These are phyloP conservation scores for Struthidea cinerea DNA, from an alignment of 2,113 vertebrate genomes.

Conservation along the genomic window DNA sequence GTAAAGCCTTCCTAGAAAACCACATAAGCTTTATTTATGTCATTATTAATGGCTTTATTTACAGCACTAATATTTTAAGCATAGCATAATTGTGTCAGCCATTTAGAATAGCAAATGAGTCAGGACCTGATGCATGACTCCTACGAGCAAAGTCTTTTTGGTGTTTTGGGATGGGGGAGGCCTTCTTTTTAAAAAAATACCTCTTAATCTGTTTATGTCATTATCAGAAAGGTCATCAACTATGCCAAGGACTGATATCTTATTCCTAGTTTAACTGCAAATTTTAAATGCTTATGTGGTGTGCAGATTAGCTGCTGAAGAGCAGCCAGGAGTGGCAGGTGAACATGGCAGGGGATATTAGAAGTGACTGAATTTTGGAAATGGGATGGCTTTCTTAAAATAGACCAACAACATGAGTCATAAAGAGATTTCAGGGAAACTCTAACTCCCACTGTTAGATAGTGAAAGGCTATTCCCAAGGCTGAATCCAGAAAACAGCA, in stretches of 20 bases:
- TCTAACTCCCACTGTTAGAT: neutral
- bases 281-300: conserved; percentile 55
- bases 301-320: conserved; percentile 66
- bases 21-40: neutral
- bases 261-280: conserved; percentile 41
- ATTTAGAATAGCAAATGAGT: conserved; percentile 14
- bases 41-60: conserved; percentile 23
- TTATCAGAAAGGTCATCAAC: conserved; percentile 14
- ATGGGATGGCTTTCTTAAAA: conserved; percentile 64
- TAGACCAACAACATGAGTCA: conserved; percentile 42
- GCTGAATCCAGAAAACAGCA: neutral
- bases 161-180: neutral
- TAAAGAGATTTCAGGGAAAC: conserved; percentile 30
- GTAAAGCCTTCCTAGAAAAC: conserved; percentile 27
- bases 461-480: neutral
- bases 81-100: conserved; percentile 9
- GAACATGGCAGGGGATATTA: conserved; percentile 46
- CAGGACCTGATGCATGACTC: neutral
- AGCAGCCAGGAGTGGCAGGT: conserved; percentile 56
- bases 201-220: neutral
- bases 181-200: neutral
- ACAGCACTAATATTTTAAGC: neutral
- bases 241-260: conserved; percentile 33
- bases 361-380: conserved; percentile 65
- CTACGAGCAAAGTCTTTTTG: neutral